Evolutionary conservation across 2,797 vertebrate species (phyloP), one percentile per base, ranked within the genome.

Genomic region (Sebastes kiyomatsui): DNA sequence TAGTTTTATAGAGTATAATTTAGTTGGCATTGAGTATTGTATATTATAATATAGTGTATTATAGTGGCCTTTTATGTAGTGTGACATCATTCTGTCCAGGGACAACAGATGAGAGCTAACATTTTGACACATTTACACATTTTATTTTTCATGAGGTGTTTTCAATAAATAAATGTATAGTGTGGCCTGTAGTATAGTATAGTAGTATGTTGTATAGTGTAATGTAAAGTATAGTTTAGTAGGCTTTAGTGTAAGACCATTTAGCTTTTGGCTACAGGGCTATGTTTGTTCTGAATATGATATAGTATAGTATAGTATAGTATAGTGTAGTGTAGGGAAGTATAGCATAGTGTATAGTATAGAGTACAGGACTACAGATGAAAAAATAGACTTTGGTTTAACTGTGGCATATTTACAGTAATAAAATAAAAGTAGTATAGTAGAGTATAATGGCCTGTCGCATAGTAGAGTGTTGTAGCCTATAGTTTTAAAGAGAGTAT

Each of bases 71-170:
- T 23, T 60, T 67, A 55, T 79, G 62, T 61, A 73, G 64, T 66
- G 72, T 77, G 68, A 80, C 69, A 83, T 58, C 38, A 42, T 16
- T 42, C 54, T 72, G 64, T 64, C 79, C 38, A 68, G 65, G 25
- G 70, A 72, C 42, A 32, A 55, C 56, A 75, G 25, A 35, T 13
- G 46, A 79, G 64, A 23, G 71, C 11, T 10, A 35, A 3, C 33
- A 13, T 38, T 58, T 0, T 62, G 46, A 49, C 13, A 46, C 42
- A 73, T 1, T 68, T 6, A 49, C 11, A 67, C 25, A 54, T 64
- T 62, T 60, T 66, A 0, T 33, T 33, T 33, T 33, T 33, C 3
- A 30, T 13, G 25, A 52, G 18, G 16, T 14, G 10, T 67, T 59
- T 28, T 28, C 2, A 58, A 27, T 27, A 27, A 14, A 42, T 42